Evolutionary conservation across 2,888 invertebrate species (phyloP).

Genomic region (Shargacucullia verbasci): DNA sequence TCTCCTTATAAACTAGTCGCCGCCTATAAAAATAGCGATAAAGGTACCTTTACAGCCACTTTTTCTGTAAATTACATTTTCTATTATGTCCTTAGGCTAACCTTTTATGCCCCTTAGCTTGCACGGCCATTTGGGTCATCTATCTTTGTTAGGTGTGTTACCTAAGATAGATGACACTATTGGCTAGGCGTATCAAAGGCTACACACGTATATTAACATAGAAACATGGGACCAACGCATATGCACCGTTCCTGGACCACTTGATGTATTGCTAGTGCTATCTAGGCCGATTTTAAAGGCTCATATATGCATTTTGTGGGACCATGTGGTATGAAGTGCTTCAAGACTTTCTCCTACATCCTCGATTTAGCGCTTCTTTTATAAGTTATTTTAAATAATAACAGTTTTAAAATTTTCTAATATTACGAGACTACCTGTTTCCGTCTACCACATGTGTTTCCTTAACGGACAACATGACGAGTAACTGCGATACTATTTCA

Average conservation of each 20-base stretch:
- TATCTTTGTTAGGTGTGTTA: constrained; percentile 45
- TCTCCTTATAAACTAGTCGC: constrained; percentile 49
- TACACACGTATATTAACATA: constrained; percentile 17
- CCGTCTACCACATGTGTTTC: background rate
- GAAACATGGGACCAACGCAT: background rate
- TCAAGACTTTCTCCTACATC: too few relatives aligned
- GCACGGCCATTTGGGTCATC: constrained; percentile 39
- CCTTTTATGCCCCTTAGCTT: constrained; percentile 47
- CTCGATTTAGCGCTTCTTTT: too few relatives aligned
- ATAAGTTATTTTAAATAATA: too few relatives aligned
- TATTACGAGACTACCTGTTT: background rate
- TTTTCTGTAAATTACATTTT: constrained; percentile 52
- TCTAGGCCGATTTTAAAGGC: too few relatives aligned
- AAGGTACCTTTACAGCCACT: constrained; percentile 44
- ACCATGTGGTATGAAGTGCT: too few relatives aligned
- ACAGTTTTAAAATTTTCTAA: too few relatives aligned
- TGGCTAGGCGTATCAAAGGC: constrained; percentile 25
- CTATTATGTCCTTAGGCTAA: constrained; percentile 49
- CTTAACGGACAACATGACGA: background rate
- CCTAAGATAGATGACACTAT: constrained; percentile 49
- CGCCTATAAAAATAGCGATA: constrained; percentile 50
- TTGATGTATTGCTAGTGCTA: too few relatives aligned
- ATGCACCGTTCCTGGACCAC: too few relatives aligned
- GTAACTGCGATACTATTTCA: constrained; percentile 18
- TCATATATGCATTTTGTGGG: too few relatives aligned